Percentiles rank a stretch among this genome's conserved stretches.
These are phyloP conservation scores for Lacerta viridis DNA, from an alignment of 2,797 vertebrate genomes.

Conservation along the genomic window DNA sequence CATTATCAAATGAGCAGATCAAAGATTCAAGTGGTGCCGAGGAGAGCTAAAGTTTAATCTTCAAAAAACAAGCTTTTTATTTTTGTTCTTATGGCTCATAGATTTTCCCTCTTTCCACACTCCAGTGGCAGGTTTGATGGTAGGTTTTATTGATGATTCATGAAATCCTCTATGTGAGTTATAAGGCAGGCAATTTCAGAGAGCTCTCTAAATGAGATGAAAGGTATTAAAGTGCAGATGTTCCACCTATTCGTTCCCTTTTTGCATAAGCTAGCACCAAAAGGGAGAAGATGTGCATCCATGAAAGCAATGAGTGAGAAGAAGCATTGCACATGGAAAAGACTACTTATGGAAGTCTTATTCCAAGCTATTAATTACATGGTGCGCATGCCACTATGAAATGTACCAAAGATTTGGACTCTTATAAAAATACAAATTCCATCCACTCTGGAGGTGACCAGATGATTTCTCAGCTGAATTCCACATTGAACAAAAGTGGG, in stretches of 20 bases:
- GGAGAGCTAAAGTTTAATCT: conserved; percentile 51
- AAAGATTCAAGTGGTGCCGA: conserved; percentile 22
- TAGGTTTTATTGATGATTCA: conserved; percentile 43
- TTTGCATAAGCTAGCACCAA: conserved; percentile 19
- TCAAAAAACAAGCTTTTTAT: neutral
- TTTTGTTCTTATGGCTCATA: conserved; percentile 41
- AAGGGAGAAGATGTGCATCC: neutral
- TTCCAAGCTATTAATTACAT: neutral
- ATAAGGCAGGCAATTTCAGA: conserved; percentile 8
- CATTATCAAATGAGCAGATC: conserved; percentile 17
- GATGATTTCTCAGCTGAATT: neutral
- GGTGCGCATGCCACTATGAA: neutral
- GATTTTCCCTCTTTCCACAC: conserved; percentile 17
- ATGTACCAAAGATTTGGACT: neutral
- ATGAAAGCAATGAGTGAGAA: neutral
- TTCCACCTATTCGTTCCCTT: neutral
- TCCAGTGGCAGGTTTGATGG: conserved; percentile 33
- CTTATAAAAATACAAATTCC: neutral
- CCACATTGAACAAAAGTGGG: neutral
- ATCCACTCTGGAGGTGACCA: neutral
- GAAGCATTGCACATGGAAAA: neutral
- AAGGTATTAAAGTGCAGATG: conserved; percentile 40
- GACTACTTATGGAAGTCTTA: neutral
- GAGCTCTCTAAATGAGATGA: conserved; percentile 37
- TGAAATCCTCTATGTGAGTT: conserved; percentile 42